Evolutionary conservation across 1,140 invertebrate genomes (phyloP).

Genomic region (Nylanderia fulva): DNA sequence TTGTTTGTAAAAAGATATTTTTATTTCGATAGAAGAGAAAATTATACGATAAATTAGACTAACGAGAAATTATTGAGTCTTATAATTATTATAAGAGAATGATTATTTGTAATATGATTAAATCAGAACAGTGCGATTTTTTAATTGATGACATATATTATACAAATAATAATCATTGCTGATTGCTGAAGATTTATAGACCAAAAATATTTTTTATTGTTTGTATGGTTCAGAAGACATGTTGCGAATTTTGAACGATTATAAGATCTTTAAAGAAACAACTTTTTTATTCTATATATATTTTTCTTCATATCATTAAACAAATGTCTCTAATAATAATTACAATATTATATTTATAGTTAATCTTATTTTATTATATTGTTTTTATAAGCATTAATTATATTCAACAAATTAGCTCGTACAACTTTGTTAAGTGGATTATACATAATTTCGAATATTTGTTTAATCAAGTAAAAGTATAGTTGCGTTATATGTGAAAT

Average conservation of each 20-base stretch:
- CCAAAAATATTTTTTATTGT: slow-evolving; percentile 37
- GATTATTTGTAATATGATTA: not conserved
- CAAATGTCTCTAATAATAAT: slow-evolving; percentile 35
- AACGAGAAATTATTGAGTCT: not conserved
- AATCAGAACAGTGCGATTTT: slow-evolving; percentile 43
- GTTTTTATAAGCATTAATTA: slow-evolving; percentile 41
- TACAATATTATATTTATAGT: slow-evolving; percentile 35
- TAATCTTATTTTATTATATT: slow-evolving; percentile 22
- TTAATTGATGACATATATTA: slow-evolving; percentile 36
- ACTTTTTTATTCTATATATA: slow-evolving; percentile 52
- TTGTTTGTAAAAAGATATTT: not conserved
- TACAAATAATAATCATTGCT: slow-evolving; percentile 50
- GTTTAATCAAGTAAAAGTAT: slow-evolving; percentile 5
- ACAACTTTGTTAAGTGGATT: slow-evolving; percentile 13
- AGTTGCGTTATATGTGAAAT: not conserved
- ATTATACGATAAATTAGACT: not conserved
- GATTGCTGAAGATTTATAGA: slow-evolving; percentile 52
- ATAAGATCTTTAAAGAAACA: slow-evolving; percentile 39
- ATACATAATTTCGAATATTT: slow-evolving; percentile 26
- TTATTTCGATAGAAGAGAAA: not conserved
- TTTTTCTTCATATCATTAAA: slow-evolving; percentile 42
- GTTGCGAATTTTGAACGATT: slow-evolving; percentile 8
- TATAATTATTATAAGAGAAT: not conserved
- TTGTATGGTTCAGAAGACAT: slow-evolving; percentile 45
- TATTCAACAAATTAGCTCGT: slow-evolving; percentile 13